phyloP scores from a whole-genome alignment of 2,888 invertebrate species.

The Apantesis nais region DNA sequence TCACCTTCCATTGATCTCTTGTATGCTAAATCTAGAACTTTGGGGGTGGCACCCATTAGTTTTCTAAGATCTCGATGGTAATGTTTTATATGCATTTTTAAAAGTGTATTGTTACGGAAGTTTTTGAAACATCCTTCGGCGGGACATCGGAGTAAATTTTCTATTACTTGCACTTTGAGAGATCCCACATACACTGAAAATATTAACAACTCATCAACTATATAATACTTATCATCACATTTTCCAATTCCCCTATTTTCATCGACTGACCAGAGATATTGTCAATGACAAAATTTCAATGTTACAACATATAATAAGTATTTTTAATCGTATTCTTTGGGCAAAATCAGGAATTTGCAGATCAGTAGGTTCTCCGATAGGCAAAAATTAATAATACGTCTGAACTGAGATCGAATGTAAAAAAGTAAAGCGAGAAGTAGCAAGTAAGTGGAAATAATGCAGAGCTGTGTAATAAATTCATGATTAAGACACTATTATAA shows the following conservation, averaged over 20 bases:
- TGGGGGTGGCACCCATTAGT: slow-evolving; percentile 91
- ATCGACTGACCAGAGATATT: neutral
- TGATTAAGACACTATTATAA: too few species aligned
- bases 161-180: slow-evolving; percentile 88
- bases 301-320: too few species aligned
- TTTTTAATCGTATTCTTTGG: neutral
- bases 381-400: too few species aligned
- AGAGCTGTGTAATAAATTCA: too few species aligned
- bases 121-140: slow-evolving; percentile 94
- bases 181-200: slow-evolving; percentile 85
- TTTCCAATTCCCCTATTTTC: neutral
- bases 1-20: slow-evolving; percentile 86
- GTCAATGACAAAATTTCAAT: neutral
- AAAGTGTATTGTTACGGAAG: slow-evolving; percentile 95
- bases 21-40: slow-evolving; percentile 94
- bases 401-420: too few species aligned
- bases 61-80: slow-evolving; percentile 94
- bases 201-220: neutral
- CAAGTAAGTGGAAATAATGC: too few species aligned
- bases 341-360: neutral
- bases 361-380: too few species aligned
- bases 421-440: too few species aligned
- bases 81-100: slow-evolving; percentile 97
- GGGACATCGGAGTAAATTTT: slow-evolving; percentile 90
- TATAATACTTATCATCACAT: neutral